Evolutionary conservation across 2,113 vertebrate genomes (phyloP), one percentile per base, ranked within the genome.

Genomic region (Malurus melanocephalus): DNA sequence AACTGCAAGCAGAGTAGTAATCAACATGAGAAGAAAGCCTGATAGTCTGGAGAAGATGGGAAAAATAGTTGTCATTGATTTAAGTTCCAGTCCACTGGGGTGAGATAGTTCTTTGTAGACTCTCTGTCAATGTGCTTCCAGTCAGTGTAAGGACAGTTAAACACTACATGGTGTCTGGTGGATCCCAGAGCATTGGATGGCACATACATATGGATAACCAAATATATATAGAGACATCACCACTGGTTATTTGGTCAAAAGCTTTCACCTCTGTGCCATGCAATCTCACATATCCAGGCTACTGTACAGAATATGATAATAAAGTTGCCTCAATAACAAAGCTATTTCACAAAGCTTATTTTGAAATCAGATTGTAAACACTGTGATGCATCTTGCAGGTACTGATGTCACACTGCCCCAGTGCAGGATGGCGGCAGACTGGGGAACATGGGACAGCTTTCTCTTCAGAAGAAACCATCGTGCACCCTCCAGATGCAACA

Each of bases 401-500:
- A 33, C 7, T 2, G 5, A 18, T 2, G 43, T 7, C 14, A 17
- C 8, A 2, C 32, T 9, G 23, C 6, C 27, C 18, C 38, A 3
- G 28, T 0, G 33, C 2, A 7, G 35, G 38, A 8, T 5, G 43
- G 55, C 51, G 33, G n/a, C 61, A 59, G 46, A 4, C 0, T 0
- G 1, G 17, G 17, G 5, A 6, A 8, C 9, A 18, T 8, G 0
- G 0, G 20, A 20, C 52, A 15, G 18, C 12, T 5, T 21, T 53
- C 62, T 20, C 52, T 24, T 30, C 52, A 11, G 27, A 13, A 49
- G 52, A 51, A 43, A 16, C 6, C 12, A 8, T 1, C 0, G 0
- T 18, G 20, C 38, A 11, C 0, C 0, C 22, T 40, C 35, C 32
- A 26, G 59, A 22, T 2, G 6, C 21, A 9, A 42, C 6, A 6